These are phyloP conservation scores for Lissonota sp. DNA, from an alignment of 2,888 invertebrate genomes.

Conservation along the genomic window DNA sequence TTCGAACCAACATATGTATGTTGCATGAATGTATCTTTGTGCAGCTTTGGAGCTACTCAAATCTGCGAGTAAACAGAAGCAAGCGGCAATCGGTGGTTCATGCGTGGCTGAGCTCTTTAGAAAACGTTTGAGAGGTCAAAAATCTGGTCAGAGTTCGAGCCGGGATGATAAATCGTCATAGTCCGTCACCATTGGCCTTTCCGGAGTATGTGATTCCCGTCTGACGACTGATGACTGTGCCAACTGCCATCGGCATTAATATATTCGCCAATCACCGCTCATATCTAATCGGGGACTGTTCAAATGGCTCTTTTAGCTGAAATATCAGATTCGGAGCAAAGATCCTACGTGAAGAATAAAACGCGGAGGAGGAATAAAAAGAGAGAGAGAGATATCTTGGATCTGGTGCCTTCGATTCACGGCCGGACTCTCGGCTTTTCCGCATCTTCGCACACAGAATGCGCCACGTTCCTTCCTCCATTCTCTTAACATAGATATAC, in stretches of 20 bases:
- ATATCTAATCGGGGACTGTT: background rate
- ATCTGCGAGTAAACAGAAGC: slow-evolving; percentile 7
- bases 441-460: slow-evolving; percentile 25
- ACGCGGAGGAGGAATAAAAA: slow-evolving; percentile 6
- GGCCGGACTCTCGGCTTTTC: slow-evolving; percentile 17
- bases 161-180: too few relatives aligned
- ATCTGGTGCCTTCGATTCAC: slow-evolving; percentile 7
- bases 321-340: slow-evolving; percentile 25
- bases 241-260: background rate
- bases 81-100: slow-evolving; percentile 16
- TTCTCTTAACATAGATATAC: slow-evolving; percentile 30
- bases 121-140: slow-evolving; percentile 20
- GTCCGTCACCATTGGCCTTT: background rate
- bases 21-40: background rate
- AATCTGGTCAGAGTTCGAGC: background rate
- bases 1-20: background rate
- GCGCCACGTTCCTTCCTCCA: slow-evolving; percentile 4
- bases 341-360: slow-evolving; percentile 26
- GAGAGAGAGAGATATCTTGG: slow-evolving; percentile 27
- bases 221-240: background rate
- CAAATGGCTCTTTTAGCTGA: background rate
- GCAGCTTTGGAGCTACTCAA: background rate
- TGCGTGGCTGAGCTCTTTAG: slow-evolving; percentile 16
- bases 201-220: too few relatives aligned
- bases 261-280: background rate